Evolutionary conservation across 2,797 vertebrate genomes (phyloP), one percentile per base, ranked within the genome.

Genomic region (Megalops cyprinoides): DNA sequence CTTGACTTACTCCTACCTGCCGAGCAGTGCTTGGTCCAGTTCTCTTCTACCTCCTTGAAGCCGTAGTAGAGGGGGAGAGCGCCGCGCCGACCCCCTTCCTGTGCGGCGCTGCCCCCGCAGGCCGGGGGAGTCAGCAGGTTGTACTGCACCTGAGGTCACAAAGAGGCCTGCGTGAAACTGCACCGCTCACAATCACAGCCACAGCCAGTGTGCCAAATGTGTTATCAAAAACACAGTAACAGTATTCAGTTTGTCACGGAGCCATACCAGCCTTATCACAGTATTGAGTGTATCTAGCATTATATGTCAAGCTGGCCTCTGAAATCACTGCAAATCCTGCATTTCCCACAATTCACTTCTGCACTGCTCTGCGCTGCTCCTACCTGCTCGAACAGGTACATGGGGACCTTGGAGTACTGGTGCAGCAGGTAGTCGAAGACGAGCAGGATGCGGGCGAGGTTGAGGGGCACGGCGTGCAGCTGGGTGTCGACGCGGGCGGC

Each of bases 31-130:
- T 99, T 99, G 69, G 95, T 92, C 98, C 98, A 99, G 93, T 99
- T 99, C 86, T 99, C 98, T 90, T 99, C 98, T 81, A 99, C 98
- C 89, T 99, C 98, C 90, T 98, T 99, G 87, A 99, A 99, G 1
- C 97, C 97, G 34, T 98, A 96, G 91, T 99, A 99, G 76, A 98
- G 93, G 0, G 96, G 98, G 3, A 92, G 84, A 46, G 93, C 84
- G 0, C 87, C 86, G 44, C 95, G 92, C 83, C 95, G 92, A 78
- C 83, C 91, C 0, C 94, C 95, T 0, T 99, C 97, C 82, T 96
- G 96, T 82, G 92, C 92, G 60, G 95, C 93, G 65, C 91, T 89
- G 46, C 92, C 93, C 83, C 96, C 96, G 0, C 94, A 93, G 78
- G 96, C 91, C 79, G 97, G 97, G 8, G 97, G 97, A 1, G 97